Evolutionary conservation across 2,797 vertebrate genomes (phyloP), one percentile per base, ranked within the genome.

Genomic region (Lacerta viridis): DNA sequence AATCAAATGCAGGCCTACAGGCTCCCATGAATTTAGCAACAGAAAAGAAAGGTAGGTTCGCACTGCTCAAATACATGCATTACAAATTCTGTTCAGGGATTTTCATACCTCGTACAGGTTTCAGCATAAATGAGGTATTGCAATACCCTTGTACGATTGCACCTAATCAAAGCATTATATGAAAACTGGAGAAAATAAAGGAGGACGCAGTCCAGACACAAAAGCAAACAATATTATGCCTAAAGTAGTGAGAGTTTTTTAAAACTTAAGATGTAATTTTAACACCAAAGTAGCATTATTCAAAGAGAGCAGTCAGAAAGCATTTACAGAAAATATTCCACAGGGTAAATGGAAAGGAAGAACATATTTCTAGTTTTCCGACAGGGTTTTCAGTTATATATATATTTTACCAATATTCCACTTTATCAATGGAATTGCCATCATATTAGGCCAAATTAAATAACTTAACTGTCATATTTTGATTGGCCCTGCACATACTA

Each of bases 401-500:
- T 39, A n/a, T 20, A 43, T 90, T 80, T 88, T 41, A 85, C 39
- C 77, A 43, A 78, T 77, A 93, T 7, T 46, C 50, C 20, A 87
- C 85, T 50, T 81, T 46, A 77, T 2, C 84, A 89, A 36, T 75
- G 50, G 50, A 55, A 55, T 55, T 87, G 59, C n/a, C 13, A 55
- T 55, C 50, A 43, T 43, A 77, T 41, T 59, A 36, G 39, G 20
- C 11, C 7, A 50, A 43, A 64, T 81, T 27, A 39, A 66, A 55
- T 50, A 59, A 79, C 2, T 4, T 39, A 7, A 25, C 55, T 33
- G 11, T 1, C n/a, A 55, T 55, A 72, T 84, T 55, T 61, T 71
- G 33, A 74, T 7, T 20, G 2, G 5, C 2, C 3, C 25, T 55
- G 29, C 18, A 39, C n/a, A 80, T 15, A 39, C 20, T 8, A 39